Evolutionary conservation across 2,113 vertebrate species (phyloP).

Genomic region (Tragulus kanchil): DNA sequence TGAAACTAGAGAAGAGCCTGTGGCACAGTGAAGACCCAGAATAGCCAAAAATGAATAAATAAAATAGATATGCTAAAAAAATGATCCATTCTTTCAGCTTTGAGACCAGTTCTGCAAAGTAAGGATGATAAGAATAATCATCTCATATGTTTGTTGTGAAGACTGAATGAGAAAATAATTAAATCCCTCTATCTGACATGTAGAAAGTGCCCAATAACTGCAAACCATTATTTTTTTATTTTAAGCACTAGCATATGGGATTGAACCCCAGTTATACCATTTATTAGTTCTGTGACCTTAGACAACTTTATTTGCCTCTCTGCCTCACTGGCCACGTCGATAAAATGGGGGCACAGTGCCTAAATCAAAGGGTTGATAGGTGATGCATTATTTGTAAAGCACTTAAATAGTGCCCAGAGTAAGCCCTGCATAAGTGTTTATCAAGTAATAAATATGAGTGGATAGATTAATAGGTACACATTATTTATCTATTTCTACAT

Average conservation of each 20-base stretch:
- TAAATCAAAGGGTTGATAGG: accelerated
- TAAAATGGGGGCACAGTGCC: background rate
- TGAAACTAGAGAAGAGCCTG: too few relatives aligned
- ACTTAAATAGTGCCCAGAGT: background rate
- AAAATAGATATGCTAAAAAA: too few relatives aligned
- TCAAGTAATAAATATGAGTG: background rate
- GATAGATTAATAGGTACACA: too few relatives aligned
- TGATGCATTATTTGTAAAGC: background rate
- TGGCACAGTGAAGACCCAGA: too few relatives aligned
- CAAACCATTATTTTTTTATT: background rate
- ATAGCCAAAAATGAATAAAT: too few relatives aligned
- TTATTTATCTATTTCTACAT: background rate
- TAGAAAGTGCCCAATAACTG: background rate
- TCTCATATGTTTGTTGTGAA: background rate
- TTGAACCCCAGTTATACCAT: background rate
- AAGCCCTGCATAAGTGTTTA: background rate
- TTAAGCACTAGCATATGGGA: background rate
- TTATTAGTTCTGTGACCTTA: background rate
- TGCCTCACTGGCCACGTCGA: background rate
- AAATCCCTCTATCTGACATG: background rate
- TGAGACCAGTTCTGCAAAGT: background rate
- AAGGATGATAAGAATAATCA: background rate
- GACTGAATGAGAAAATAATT: background rate
- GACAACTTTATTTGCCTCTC: background rate
- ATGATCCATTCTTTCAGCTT: background rate